Percentiles rank a stretch among this genome's conserved stretches.
Evolutionary conservation across 1,140 invertebrate species (phyloP).

Genomic region (Drosophila dunni): DNA sequence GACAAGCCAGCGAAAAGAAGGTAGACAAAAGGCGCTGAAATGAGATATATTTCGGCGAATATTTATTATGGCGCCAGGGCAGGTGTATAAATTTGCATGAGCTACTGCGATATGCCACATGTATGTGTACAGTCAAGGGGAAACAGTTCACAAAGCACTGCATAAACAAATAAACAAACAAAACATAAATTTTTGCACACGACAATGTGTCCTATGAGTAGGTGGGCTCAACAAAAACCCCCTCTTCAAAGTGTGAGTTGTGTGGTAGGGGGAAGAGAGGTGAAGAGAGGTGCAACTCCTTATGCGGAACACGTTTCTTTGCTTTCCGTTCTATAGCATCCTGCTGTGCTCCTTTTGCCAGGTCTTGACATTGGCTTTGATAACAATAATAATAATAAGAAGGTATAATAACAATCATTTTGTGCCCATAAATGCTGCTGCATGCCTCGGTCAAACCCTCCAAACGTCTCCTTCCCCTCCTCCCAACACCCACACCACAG

Average conservation of each 20-base stretch:
- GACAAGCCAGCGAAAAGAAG: conserved; percentile 60
- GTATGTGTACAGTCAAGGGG: conserved; percentile 12
- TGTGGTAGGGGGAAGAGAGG: background rate
- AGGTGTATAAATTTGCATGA: conserved; percentile 82
- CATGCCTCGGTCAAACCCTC: conserved; percentile 18
- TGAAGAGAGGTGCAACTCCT: conserved; percentile 26
- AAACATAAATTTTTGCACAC: conserved; percentile 74
- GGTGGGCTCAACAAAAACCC: conserved; percentile 1
- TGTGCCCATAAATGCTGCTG: conserved; percentile 61
- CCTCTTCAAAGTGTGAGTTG: background rate
- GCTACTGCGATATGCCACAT: conserved; percentile 40
- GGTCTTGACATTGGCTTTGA: conserved; percentile 69
- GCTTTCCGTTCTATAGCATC: conserved; percentile 34
- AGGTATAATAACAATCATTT: conserved; percentile 77
- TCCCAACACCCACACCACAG: no score
- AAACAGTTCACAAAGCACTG: conserved; percentile 66
- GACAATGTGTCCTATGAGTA: conserved; percentile 25
- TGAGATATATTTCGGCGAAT: conserved; percentile 76
- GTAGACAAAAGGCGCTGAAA: conserved; percentile 79
- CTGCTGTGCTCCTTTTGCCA: conserved; percentile 32
- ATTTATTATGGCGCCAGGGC: conserved; percentile 72
- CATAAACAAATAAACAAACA: conserved; percentile 82
- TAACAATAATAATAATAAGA: conserved; percentile 73
- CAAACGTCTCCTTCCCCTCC: no score
- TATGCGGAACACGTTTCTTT: conserved; percentile 62